These are phyloP conservation scores for Melanargia galathea DNA, from an alignment of 2,888 invertebrate species.

Conservation along the genomic window DNA sequence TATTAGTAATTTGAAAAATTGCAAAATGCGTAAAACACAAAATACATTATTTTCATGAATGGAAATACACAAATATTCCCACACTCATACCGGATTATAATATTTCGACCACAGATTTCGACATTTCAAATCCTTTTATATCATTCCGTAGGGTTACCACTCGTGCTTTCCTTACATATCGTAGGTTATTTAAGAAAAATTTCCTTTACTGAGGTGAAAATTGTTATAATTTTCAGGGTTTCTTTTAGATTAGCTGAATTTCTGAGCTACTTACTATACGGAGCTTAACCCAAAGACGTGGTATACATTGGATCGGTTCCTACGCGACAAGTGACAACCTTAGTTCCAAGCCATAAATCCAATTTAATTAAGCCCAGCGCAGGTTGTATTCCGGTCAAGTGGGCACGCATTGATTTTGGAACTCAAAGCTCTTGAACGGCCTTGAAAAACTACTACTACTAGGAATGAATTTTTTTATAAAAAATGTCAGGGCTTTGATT, in stretches of 20 bases:
- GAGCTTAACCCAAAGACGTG: too few relatives aligned
- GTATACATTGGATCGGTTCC: too few relatives aligned
- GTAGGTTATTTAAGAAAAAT: background rate
- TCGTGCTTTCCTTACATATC: background rate
- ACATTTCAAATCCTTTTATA: conserved; percentile 27
- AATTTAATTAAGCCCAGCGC: conserved; percentile 28
- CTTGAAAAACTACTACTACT: conserved; percentile 6
- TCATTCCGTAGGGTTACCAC: background rate
- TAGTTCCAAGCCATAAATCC: conserved; percentile 12
- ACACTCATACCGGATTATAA: background rate
- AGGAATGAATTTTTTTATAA: conserved; percentile 9
- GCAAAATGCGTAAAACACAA: too few relatives aligned
- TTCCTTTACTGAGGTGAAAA: too few relatives aligned
- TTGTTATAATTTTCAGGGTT: too few relatives aligned
- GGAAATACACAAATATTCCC: conserved; percentile 6
- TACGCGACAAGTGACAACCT: background rate
- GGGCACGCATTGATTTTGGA: conserved; percentile 25
- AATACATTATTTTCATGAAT: too few relatives aligned
- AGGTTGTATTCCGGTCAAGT: conserved; percentile 31
- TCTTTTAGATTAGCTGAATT: too few relatives aligned
- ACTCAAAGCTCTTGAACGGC: conserved; percentile 23
- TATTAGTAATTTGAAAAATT: too few relatives aligned
- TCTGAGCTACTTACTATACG: too few relatives aligned
- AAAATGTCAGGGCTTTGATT: background rate
- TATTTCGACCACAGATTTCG: too few relatives aligned